Conservation (phyloP, 2,888 invertebrate genomes). For the Eilema depressum region DNA sequence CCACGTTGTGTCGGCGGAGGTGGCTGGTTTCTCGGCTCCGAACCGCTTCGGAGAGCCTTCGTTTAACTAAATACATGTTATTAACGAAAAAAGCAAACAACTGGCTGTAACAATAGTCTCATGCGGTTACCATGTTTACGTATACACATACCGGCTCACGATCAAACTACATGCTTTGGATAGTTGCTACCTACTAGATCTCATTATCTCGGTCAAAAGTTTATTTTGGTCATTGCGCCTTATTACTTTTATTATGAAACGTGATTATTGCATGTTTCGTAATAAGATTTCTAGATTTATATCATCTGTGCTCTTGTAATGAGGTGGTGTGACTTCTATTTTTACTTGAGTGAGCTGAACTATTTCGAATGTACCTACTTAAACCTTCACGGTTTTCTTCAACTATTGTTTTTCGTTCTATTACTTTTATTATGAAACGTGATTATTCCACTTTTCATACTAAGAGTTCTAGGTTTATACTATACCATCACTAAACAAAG, state of each 20-base stretch:
- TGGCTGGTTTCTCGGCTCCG: constrained; percentile 81
- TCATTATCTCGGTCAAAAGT: background rate
- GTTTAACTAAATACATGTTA: constrained; percentile 78
- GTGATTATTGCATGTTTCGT: no score
- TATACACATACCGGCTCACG: constrained; percentile 4
- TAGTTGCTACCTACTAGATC: background rate
- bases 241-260: background rate
- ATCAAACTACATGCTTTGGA: background rate
- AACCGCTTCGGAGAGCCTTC: constrained; percentile 57
- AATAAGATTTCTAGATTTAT: no score
- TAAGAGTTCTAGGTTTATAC: no score
- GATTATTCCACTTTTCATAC: no score
- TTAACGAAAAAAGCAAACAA: constrained; percentile 73
- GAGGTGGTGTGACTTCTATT: no score
- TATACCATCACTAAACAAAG: no score
- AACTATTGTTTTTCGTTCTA: no score
- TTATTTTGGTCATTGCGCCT: background rate
- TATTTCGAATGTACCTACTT: no score
- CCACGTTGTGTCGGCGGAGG: constrained; percentile 74
- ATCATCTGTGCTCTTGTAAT: no score
- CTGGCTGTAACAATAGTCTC: constrained; percentile 64
- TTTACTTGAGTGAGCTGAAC: no score
- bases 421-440: background rate
- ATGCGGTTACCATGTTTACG: constrained; percentile 38
- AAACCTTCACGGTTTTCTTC: no score